These are phyloP conservation scores for Enchytraeus crypticus DNA, from an alignment of 2,888 invertebrate species.

Conservation along the genomic window DNA sequence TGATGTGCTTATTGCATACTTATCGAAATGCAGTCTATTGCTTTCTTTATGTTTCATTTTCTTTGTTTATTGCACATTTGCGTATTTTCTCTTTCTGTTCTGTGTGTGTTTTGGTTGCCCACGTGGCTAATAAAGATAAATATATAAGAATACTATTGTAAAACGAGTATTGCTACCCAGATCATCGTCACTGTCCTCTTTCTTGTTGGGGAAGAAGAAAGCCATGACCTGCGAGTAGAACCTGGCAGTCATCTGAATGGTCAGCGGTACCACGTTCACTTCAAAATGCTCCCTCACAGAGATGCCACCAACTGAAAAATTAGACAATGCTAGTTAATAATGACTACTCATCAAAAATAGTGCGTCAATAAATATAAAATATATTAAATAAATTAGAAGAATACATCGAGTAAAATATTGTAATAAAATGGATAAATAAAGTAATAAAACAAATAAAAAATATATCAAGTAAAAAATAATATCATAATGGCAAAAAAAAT, in stretches of 20 bases:
- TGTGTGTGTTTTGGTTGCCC: too few species aligned
- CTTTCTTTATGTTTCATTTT: too few species aligned
- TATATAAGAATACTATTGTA: not conserved
- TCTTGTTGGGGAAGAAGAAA: slow-evolving; percentile 67
- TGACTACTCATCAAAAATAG: not conserved
- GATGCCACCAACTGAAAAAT: slow-evolving; percentile 67
- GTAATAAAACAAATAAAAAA: too few species aligned
- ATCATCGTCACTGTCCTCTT: slow-evolving; percentile 23
- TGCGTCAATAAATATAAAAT: not conserved
- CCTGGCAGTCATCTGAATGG: slow-evolving; percentile 75
- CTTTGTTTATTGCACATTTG: too few species aligned
- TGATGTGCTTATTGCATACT: too few species aligned
- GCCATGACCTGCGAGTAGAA: slow-evolving; percentile 94
- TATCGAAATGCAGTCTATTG: too few species aligned
- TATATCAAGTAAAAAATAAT: too few species aligned
- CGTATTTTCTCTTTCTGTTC: too few species aligned
- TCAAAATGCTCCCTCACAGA: slow-evolving; percentile 93
- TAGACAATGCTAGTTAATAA: too few species aligned
- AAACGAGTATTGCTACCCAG: not conserved
- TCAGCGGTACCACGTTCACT: slow-evolving; percentile 90
- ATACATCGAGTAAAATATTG: not conserved
- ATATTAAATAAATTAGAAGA: not conserved
- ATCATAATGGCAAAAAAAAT: too few species aligned
- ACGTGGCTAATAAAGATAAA: not conserved
- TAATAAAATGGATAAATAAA: too few species aligned